A percentile compares a stretch with the other conserved stretches of the same genome.
phyloP scores from a whole-genome alignment of 2,797 vertebrate species.

The Cossypha dichroa region DNA sequence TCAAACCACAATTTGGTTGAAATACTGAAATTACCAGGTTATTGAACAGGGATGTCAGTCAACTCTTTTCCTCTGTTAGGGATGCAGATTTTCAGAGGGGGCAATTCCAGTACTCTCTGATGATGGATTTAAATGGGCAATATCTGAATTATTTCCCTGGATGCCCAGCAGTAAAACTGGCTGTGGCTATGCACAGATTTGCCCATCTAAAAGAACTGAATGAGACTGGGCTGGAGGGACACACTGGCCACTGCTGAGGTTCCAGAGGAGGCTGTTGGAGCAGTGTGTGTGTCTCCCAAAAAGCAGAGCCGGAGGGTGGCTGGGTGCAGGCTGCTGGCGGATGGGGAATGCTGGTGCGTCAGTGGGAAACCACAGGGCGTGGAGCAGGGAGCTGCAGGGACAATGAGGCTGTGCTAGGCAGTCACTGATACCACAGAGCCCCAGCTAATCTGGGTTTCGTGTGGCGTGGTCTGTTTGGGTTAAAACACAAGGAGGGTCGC shows the following conservation, averaged over 20 bases:
- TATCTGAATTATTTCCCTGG: background rate
- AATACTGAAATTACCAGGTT: background rate
- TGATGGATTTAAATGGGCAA: background rate
- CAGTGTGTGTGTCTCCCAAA: background rate
- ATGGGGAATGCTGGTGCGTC: background rate
- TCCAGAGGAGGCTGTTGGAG: background rate
- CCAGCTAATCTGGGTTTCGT: background rate
- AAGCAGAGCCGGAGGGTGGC: background rate
- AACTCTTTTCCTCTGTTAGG: background rate
- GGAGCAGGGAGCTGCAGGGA: background rate
- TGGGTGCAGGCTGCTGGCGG: background rate
- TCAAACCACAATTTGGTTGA: background rate
- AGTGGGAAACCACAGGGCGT: slow-evolving; percentile 7
- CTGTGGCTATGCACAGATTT: background rate
- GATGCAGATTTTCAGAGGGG: background rate
- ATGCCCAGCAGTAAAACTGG: background rate
- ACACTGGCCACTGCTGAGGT: rapidly evolving
- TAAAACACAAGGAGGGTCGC: background rate
- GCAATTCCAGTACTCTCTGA: background rate
- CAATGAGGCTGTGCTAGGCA: slow-evolving; percentile 1
- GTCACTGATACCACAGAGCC: background rate
- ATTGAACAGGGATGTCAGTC: background rate
- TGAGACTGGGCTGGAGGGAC: background rate
- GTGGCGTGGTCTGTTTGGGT: background rate
- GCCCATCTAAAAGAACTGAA: background rate